A percentile compares a stretch with the other conserved stretches of the same genome.
phyloP scores from a whole-genome alignment of 2,113 vertebrate species.

The Prochilodus magdalenae region DNA sequence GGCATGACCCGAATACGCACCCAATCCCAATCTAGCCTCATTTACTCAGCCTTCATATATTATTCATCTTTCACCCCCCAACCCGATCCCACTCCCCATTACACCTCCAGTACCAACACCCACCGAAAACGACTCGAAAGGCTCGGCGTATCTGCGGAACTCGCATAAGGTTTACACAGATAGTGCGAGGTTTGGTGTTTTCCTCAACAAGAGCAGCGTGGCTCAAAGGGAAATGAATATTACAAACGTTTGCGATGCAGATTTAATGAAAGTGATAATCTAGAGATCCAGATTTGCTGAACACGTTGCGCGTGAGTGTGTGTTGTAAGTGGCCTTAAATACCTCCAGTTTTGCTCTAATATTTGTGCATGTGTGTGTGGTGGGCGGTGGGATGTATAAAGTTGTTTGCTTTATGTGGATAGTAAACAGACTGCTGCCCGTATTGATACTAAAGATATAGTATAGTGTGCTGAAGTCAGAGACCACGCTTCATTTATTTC shows the following conservation, averaged over 20 bases:
- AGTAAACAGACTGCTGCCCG: neutral
- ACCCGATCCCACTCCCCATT: too few species aligned
- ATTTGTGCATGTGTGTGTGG: neutral
- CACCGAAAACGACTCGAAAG: slow-evolving; percentile 6
- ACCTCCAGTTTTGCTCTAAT: slow-evolving; percentile 27
- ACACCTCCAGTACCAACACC: slow-evolving; percentile 57
- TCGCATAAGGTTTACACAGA: slow-evolving; percentile 71
- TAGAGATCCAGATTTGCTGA: slow-evolving; percentile 50
- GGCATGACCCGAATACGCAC: slow-evolving; percentile 26
- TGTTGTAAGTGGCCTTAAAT: slow-evolving; percentile 41
- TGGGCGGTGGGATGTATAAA: slow-evolving; percentile 1
- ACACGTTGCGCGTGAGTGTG: slow-evolving; percentile 46
- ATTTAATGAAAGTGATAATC: slow-evolving; percentile 72
- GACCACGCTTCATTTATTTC: too few species aligned
- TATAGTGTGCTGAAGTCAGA: too few species aligned
- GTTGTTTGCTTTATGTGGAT: neutral
- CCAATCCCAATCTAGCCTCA: slow-evolving; percentile 63
- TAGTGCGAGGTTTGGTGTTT: slow-evolving; percentile 71
- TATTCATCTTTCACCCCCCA: slow-evolving; percentile 62
- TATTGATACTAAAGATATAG: neutral
- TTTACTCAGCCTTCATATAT: slow-evolving; percentile 69
- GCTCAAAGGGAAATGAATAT: slow-evolving; percentile 74
- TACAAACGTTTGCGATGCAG: slow-evolving; percentile 68
- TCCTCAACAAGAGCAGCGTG: slow-evolving; percentile 65
- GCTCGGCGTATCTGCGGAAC: slow-evolving; percentile 67